Evolutionary conservation across 1,140 invertebrate genomes (phyloP), one percentile per base, ranked within the genome.

Genomic region (Planococcus citri): DNA sequence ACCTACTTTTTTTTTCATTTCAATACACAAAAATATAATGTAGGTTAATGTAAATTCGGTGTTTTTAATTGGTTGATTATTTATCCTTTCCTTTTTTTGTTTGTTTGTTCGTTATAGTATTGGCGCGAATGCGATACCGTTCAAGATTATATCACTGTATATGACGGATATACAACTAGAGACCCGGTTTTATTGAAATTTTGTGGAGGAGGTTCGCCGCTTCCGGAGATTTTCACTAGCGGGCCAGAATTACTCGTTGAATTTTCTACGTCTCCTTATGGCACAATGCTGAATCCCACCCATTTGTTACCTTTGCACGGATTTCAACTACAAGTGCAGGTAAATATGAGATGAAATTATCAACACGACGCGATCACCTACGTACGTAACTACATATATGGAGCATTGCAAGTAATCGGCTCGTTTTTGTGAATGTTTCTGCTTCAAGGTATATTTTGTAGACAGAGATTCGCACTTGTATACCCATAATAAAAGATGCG

Each of bases 131-230:
- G 91, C 78, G 90, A 92, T 75, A 85, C 91, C 76, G 89, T 92
- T 72, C 85, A 86, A 78, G 91, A 94, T 78, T 92, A 91, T 78
- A 88, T 94, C 69, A 92, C 90, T 4, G 87, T 95, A 33, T 94
- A 94, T 79, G 92, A 94, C 76, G 90, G 92, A 38, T 92, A 92
- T 75, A 93, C 89, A 69, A 92, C 90, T 6, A 82, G 90, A 73
- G 90, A 93, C 78, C 90, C 91, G 4, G 86, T 93, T 70, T 87
- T 95, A 72, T 79, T 94, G 71, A 91, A 91, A 79, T 93, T 95
- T 77, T 95, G 92, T 76, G 92, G 92, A 1, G 88, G 88, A 37
- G 92, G 91, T 38, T 86, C 89, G 74, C 83, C 88, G 0, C 86
- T 94, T 27, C 90, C 91, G 0, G 85, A 88, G 75, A 86, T 89